A percentile compares a stretch with the other conserved stretches of the same genome.
Evolutionary conservation across 2,888 invertebrate genomes (phyloP).

Genomic region (Trimorus sp.): DNA sequence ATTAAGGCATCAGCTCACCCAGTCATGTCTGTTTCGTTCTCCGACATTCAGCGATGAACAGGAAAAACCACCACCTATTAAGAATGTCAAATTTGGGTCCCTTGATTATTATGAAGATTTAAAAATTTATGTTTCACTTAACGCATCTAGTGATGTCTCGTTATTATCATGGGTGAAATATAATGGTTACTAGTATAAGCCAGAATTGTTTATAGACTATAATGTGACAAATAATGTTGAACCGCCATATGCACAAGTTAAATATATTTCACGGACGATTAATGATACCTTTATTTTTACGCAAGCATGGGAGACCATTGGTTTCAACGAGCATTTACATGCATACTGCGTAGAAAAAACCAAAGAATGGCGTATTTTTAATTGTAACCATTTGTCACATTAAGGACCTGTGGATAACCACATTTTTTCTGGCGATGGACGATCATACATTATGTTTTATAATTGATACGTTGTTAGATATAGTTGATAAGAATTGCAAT

Average conservation of each 20-base stretch:
- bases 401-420: not conserved
- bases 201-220: slow-evolving; percentile 9
- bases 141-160: not conserved
- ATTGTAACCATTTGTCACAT: not conserved
- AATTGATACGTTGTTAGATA: not conserved
- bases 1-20: slow-evolving; percentile 7
- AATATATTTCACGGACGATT: slow-evolving; percentile 1
- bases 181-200: slow-evolving; percentile 9
- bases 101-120: not conserved
- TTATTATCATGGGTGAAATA: slow-evolving; percentile 5
- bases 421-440: slow-evolving; percentile 4
- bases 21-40: slow-evolving; percentile 6
- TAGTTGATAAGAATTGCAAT: not conserved
- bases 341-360: slow-evolving; percentile 9
- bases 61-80: slow-evolving; percentile 1
- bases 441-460: not conserved
- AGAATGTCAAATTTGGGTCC: not conserved
- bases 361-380: slow-evolving; percentile 5
- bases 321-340: slow-evolving; percentile 15
- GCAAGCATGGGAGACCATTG: not conserved
- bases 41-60: not conserved
- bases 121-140: slow-evolving; percentile 7
- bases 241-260: slow-evolving; percentile 11
- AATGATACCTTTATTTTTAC: not conserved
- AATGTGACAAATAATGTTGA: not conserved